Evolutionary conservation across 2,888 invertebrate species (phyloP).

Genomic region (Chirona hameri): DNA sequence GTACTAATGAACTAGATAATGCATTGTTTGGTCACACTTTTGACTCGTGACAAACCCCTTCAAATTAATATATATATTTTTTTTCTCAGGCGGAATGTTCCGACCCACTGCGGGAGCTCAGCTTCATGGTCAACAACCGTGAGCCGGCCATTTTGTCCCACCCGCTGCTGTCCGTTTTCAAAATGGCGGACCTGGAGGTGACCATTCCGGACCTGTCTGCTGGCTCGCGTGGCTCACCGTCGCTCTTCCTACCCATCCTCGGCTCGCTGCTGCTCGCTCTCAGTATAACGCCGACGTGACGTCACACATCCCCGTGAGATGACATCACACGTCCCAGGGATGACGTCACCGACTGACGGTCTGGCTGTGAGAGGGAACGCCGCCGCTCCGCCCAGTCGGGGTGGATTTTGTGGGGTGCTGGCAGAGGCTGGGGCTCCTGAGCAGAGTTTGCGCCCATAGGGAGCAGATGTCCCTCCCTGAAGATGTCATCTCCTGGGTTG

Average conservation of each 20-base stretch:
- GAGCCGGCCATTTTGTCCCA: conserved; percentile 82
- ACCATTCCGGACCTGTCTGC: conserved; percentile 62
- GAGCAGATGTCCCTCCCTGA: no score
- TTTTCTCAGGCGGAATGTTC: conserved; percentile 72
- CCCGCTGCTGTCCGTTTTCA: conserved; percentile 81
- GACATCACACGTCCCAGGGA: no score
- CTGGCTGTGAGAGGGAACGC: no score
- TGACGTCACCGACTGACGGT: no score
- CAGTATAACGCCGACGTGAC: no score
- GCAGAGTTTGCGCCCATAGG: no score
- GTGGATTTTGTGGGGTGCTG: no score
- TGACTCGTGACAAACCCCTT: no score
- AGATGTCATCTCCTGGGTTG: no score
- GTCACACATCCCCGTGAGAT: no score
- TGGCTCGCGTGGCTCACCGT: neutral
- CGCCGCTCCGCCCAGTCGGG: no score
- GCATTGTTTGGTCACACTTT: neutral
- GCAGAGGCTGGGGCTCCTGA: no score
- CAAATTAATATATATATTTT: neutral
- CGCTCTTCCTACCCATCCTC: neutral
- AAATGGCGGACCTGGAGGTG: conserved; percentile 87
- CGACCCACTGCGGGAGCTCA: conserved; percentile 72
- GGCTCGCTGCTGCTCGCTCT: neutral
- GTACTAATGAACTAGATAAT: neutral
- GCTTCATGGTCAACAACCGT: conserved; percentile 77